Evolutionary conservation across 2,888 invertebrate species (phyloP), one percentile per base, ranked within the genome.

Genomic region (Drosophila neonasuta): DNA sequence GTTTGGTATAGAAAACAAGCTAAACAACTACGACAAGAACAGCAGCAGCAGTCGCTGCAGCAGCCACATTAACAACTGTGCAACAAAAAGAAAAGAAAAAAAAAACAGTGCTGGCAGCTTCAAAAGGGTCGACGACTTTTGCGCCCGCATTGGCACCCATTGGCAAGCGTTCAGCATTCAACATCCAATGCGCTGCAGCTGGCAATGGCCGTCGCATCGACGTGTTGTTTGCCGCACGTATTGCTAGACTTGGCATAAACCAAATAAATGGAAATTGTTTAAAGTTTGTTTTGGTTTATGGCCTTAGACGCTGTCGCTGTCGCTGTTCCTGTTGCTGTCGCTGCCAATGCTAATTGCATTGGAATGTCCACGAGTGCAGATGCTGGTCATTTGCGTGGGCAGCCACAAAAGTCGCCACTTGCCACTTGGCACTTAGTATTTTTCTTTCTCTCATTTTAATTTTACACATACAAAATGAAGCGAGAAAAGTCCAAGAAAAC

Each of bases 221-320:
- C 36, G 17, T 13, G 36, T n/a, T 39, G 36, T 39, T 51, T 51
- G 46, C 24, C 8, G 45, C 45, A 45, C 45, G 48, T 32, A 48
- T 29, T 57, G 50, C 51, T 51, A 34, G 45, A 20, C 11, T 29
- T 64, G 79, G 80, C 86, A 85, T 85, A 87, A 83, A 83, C 75
- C 87, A 87, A 83, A 83, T 86, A 83, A 83, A 83, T 83, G 83
- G 78, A 83, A 87, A 87, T 87, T 87, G 86, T 87, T 83, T 83
- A 83, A 87, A 81, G 82, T 86, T 82, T 70, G 75, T 80, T 83
- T 83, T 87, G 80, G 78, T 82, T 86, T 85, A 85, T 86, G 82
- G 81, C 85, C 87, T 79, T 64, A 84, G 57, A 36, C 70, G 55
- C 54, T 44, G 68, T 65, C 52, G 58, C 39, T 15, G 32, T 57